phyloP scores from a whole-genome alignment of 1,140 invertebrate genomes.

The Drosophila albomicans region DNA sequence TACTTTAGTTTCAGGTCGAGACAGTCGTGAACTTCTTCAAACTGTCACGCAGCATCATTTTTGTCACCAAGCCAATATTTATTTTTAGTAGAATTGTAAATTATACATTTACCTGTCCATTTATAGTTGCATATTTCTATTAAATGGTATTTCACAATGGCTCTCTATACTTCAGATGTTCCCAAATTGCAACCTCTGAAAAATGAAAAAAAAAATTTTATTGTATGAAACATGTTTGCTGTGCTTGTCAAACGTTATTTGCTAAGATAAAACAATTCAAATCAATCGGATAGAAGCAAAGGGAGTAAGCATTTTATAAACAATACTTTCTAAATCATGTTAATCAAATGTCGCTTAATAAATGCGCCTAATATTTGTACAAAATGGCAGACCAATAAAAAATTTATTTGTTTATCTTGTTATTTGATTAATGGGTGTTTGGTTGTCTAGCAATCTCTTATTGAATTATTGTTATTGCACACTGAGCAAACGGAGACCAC shows the following conservation, averaged over 20 bases:
- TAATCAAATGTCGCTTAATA: background rate
- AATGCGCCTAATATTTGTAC: background rate
- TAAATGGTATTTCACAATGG: slow-evolving; percentile 9
- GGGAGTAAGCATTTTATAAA: too few species aligned
- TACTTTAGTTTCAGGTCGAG: background rate
- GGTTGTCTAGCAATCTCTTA: too few species aligned
- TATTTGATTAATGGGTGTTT: too few species aligned
- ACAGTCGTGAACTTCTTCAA: background rate
- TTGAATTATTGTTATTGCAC: too few species aligned
- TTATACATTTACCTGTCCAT: slow-evolving; percentile 5
- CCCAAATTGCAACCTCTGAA: slow-evolving; percentile 25
- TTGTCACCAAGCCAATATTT: slow-evolving; percentile 59
- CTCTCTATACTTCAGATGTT: slow-evolving; percentile 53
- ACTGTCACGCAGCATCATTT: slow-evolving; percentile 15
- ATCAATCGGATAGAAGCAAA: too few species aligned
- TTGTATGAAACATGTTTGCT: background rate
- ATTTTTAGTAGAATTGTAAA: slow-evolving; percentile 34
- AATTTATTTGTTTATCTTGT: too few species aligned
- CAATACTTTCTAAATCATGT: too few species aligned
- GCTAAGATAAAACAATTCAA: background rate
- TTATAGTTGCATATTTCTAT: background rate
- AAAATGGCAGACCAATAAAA: background rate
- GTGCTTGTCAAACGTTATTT: background rate
- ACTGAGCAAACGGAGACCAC: too few species aligned
- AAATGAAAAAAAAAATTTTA: slow-evolving; percentile 10